Conservation (phyloP, 2,113 vertebrate species). For the Circaetus cinerascens region DNA sequence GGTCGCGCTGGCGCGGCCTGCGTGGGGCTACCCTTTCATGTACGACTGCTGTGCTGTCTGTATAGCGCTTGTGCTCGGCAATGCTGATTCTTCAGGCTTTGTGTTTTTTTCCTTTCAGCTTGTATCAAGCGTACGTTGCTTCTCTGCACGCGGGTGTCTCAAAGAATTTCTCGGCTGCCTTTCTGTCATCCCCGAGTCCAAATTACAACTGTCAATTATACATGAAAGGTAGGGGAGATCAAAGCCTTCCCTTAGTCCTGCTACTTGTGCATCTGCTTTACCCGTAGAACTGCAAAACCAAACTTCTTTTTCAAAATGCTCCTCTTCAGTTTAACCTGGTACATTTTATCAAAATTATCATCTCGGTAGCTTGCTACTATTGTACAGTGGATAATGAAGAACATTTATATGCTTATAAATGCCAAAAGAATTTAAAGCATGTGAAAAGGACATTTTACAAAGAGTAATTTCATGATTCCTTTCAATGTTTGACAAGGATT, state of each 20-base stretch:
- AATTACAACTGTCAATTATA: constrained; percentile 55
- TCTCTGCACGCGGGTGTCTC: background rate
- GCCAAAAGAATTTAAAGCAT: background rate
- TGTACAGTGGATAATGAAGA: background rate
- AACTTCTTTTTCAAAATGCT: background rate
- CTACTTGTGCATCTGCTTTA: constrained; percentile 28
- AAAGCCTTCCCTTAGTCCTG: constrained; percentile 14
- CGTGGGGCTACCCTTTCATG: background rate
- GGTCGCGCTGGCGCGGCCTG: no score
- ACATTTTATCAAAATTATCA: background rate
- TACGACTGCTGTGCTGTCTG: background rate
- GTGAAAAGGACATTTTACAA: background rate
- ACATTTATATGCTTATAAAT: background rate
- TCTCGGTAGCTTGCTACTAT: background rate
- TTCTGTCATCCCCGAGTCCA: background rate
- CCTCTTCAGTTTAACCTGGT: background rate
- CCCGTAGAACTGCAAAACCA: background rate
- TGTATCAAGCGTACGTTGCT: background rate
- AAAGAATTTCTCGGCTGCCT: background rate
- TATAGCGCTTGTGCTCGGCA: accelerated
- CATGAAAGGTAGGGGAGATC: constrained; percentile 46
- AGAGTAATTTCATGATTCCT: background rate
- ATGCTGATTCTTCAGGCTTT: background rate
- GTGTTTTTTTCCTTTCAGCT: background rate
- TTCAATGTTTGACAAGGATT: background rate